Base-by-base conservation (phyloP, 2,888 invertebrate genomes). In the Aleiodes leptofemur region DNA sequence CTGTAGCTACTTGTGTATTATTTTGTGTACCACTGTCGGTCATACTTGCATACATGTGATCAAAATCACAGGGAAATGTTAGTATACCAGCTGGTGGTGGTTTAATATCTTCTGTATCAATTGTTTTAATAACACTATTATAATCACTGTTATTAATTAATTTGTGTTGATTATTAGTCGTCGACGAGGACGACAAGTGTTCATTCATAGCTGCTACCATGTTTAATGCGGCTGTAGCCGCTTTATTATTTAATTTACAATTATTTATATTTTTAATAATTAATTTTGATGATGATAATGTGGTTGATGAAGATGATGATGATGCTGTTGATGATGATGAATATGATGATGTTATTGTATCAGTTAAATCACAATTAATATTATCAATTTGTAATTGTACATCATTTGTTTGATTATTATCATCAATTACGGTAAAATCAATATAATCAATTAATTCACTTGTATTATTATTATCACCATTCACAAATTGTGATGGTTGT, bases 21-120 rank as follows among this genome's bases (percentile, higher is more conserved):
- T 83, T 79, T 74, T 85, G 83, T 34, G 85, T 85, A 72, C 84
- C 88, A 71, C 87, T 85, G 82, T 88, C 89, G 76, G 88, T 89
- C 89, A 89, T 93, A 84, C 93, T 93, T 56, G 94, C 94, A 88
- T 95, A 95, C 89, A 95, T 92, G 89, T 95, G 94, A 90, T 95
- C 94, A 84, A 93, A 94, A 81, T 90, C 90, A 83, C 90, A 90
- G 66, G 93, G 92, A 84, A 93, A 92, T 87, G 91, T 92, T 83
- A 93, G 88, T 83, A 92, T 90, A 73, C 92, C 91, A 56, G 82
- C 82, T 72, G 82, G 81, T 11, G 83, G 77, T 82, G 92, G 91
- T 84, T 91, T 92, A 79, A 90, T 85, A 78, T 91, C 91, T 89
- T 82, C 77, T 51, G 75, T 78, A 43, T 77, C 80, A 13, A 78